These are phyloP conservation scores for Pogona vitticeps DNA, from an alignment of 2,113 vertebrate species.

Conservation along the genomic window DNA sequence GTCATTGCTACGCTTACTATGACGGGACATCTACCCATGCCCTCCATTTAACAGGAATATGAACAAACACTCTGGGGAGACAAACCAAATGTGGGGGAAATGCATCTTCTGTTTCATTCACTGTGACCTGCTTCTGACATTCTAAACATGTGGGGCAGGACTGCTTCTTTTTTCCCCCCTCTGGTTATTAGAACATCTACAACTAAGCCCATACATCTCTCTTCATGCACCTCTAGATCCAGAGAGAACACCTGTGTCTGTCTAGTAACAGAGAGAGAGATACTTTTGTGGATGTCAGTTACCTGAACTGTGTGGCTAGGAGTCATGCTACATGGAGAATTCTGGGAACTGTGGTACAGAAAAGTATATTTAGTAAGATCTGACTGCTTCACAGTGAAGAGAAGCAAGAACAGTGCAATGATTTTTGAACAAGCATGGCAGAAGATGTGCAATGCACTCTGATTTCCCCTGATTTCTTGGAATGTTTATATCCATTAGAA, in stretches of 20 bases:
- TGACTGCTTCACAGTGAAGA: too few species aligned
- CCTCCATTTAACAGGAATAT: constrained; percentile 3
- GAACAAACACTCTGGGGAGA: not conserved
- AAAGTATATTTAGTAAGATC: too few species aligned
- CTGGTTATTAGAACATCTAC: not conserved
- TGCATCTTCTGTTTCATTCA: not conserved
- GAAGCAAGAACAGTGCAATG: too few species aligned
- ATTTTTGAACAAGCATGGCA: not conserved
- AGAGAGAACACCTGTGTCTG: too few species aligned
- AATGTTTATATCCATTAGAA: not conserved
- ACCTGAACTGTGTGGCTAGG: too few species aligned
- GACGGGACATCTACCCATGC: not conserved
- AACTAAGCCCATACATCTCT: not conserved
- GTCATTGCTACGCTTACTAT: not conserved
- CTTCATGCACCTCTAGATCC: not conserved
- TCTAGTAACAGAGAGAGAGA: too few species aligned
- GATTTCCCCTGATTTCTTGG: too few species aligned
- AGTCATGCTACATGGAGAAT: too few species aligned
- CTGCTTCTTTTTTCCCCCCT: not conserved
- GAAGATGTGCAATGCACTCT: not conserved
- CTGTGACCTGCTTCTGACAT: not conserved
- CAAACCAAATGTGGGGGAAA: not conserved
- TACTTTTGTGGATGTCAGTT: too few species aligned
- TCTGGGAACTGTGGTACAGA: too few species aligned
- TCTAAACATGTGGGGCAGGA: not conserved